A percentile compares a stretch with the other conserved stretches of the same genome.
Evolutionary conservation across 2,797 vertebrate genomes (phyloP).

Genomic region (Aselliscus stoliczkanus): DNA sequence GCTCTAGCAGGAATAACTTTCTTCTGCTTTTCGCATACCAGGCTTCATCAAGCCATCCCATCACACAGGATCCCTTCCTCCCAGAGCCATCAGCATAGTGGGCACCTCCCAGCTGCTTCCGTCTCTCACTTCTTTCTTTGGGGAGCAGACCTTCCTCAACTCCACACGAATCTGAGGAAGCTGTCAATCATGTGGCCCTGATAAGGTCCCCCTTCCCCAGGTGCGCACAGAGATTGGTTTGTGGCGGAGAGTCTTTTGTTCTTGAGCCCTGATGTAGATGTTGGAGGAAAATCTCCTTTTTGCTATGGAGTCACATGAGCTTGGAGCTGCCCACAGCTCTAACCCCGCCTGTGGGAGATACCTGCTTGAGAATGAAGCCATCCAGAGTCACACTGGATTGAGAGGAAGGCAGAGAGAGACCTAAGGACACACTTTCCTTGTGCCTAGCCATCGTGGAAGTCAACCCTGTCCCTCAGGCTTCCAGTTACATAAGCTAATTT

Average conservation of each 20-base stretch:
- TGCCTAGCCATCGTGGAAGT: background rate
- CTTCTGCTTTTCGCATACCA: background rate
- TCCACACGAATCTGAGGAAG: background rate
- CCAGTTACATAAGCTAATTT: background rate
- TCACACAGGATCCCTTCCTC: background rate
- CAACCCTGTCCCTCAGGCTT: background rate
- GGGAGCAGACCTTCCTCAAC: background rate
- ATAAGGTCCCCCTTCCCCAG: background rate
- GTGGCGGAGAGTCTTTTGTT: background rate
- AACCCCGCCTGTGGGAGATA: background rate
- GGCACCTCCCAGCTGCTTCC: background rate
- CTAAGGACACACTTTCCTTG: background rate
- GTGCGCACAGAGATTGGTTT: background rate
- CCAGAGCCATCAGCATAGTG: background rate
- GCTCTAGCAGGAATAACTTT: background rate
- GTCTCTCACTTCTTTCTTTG: background rate
- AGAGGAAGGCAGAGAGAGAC: background rate
- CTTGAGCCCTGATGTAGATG: background rate
- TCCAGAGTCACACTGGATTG: background rate
- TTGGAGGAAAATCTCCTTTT: background rate
- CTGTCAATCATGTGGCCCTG: background rate
- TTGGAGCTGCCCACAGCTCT: background rate
- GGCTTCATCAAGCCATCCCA: background rate
- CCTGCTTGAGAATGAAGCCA: background rate
- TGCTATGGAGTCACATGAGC: background rate